Base-by-base conservation (phyloP, 2,113 vertebrate genomes). In the Sialia sialis region DNA sequence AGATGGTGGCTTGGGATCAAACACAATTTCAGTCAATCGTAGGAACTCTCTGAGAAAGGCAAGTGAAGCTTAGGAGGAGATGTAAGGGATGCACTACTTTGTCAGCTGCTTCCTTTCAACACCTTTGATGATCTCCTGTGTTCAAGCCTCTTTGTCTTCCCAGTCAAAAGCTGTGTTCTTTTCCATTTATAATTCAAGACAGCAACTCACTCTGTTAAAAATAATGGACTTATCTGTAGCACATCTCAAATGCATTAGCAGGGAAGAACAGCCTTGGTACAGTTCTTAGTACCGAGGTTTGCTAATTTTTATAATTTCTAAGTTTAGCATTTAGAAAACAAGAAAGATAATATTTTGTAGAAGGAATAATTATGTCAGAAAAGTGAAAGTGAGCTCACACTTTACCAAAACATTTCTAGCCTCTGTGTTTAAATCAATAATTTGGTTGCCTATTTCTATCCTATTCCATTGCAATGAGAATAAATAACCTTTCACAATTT, bases 1-100 rank as follows among this genome's bases (percentile, higher is more conserved):
- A 12, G 22, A 38, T n/a, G 27, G 17, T 23, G 6, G 4, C 23
- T 48, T 66, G 36, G 67, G 14, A 44, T 89, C 27, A 38, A 83
- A 75, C 11, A 39, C 25, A 18, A 4, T 58, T 68, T 83, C 52
- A 63, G 29, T 68, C 26, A 15, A 18, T 43, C 0, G 0, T 10
- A 67, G 19, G 13, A 84, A 32, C 26, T 49, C 26, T 49, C 41
- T 51, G 8, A 3, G 4, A 86, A 79, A 84, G 43, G 32, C 25
- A 80, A 48, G 14, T 11, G 36, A 80, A 38, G n/a, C 29, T 18
- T 46, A 20, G 32, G 25, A 73, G 29, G 63, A 58, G 15, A 56
- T 6, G 11, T 43, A 49, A 74, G 25, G 15, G 9, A 29, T 51
- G 4, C 1, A 7, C 3, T 20, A 6, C 16, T 43, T 62, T 73